phyloP scores from a whole-genome alignment of 1,140 invertebrate genomes.

The Andrena cerasifolii region DNA sequence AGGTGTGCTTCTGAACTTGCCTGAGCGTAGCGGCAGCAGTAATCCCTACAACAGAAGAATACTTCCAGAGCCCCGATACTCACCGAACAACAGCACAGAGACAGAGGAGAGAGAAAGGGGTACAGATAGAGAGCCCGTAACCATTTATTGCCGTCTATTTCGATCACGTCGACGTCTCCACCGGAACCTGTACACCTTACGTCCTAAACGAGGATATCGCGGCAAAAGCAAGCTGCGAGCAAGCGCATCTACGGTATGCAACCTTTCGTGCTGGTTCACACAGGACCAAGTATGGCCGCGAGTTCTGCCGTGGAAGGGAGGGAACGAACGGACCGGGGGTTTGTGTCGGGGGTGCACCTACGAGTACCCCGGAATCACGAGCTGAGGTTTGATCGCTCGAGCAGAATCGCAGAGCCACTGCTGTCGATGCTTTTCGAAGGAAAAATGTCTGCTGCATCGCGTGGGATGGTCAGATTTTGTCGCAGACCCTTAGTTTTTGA shows the following conservation, averaged over 20 bases:
- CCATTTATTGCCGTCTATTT: constrained; percentile 28
- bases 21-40: constrained; percentile 79
- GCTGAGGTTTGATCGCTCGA: too few relatives aligned
- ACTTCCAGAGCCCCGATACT: constrained; percentile 77
- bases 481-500: too few relatives aligned
- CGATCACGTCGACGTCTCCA: constrained; percentile 2
- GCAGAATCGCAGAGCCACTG: too few relatives aligned
- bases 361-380: too few relatives aligned
- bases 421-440: too few relatives aligned
- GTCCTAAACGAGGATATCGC: not conserved
- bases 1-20: constrained; percentile 79
- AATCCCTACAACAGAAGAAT: constrained; percentile 82
- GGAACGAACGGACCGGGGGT: not conserved
- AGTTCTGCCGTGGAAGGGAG: not conserved
- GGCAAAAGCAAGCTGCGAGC: constrained; percentile 5
- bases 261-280: not conserved
- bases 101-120: constrained; percentile 1
- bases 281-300: not conserved
- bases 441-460: too few relatives aligned
- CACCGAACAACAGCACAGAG: constrained; percentile 63
- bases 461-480: too few relatives aligned
- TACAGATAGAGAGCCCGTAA: constrained; percentile 6
- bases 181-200: constrained; percentile 36
- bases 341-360: too few relatives aligned
- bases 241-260: not conserved